Evolutionary conservation across 2,797 vertebrate species (phyloP).

Genomic region (Lepidocolaptes lacrymiger): DNA sequence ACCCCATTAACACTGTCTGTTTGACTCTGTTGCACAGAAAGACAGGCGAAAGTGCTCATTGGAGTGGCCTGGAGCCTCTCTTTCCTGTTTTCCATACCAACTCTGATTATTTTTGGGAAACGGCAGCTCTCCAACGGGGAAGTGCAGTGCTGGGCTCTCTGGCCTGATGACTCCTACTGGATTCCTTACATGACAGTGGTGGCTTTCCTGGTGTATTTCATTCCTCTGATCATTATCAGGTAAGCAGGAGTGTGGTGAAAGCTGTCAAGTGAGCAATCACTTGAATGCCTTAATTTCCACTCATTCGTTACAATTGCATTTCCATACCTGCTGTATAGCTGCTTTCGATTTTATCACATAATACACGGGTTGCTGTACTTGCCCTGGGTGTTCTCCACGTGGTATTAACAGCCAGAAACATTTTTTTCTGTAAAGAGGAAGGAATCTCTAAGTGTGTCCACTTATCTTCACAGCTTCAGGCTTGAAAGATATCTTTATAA

Average conservation of each 20-base stretch:
- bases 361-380: accelerated
- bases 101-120: slow-evolving; percentile 81
- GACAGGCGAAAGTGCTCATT: slow-evolving; percentile 78
- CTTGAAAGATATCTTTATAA: not conserved
- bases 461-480: not conserved
- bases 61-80: slow-evolving; percentile 77
- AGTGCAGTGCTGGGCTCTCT: slow-evolving; percentile 81
- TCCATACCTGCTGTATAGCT: not conserved
- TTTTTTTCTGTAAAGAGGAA: not conserved
- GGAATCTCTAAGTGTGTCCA: not conserved
- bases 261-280: not conserved
- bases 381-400: not conserved
- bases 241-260: not conserved
- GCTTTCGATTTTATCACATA: not conserved
- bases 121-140: slow-evolving; percentile 77
- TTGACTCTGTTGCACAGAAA: slow-evolving; percentile 73
- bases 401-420: not conserved
- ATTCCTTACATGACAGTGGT: slow-evolving; percentile 81
- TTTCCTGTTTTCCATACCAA: slow-evolving; percentile 82
- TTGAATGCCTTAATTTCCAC: slow-evolving; percentile 32
- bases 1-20: not conserved
- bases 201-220: slow-evolving; percentile 82
- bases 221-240: slow-evolving; percentile 82
- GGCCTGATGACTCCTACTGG: slow-evolving; percentile 84
- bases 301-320: not conserved